Conservation (phyloP, 1,140 invertebrate genomes). For the Anastrepha obliqua region DNA sequence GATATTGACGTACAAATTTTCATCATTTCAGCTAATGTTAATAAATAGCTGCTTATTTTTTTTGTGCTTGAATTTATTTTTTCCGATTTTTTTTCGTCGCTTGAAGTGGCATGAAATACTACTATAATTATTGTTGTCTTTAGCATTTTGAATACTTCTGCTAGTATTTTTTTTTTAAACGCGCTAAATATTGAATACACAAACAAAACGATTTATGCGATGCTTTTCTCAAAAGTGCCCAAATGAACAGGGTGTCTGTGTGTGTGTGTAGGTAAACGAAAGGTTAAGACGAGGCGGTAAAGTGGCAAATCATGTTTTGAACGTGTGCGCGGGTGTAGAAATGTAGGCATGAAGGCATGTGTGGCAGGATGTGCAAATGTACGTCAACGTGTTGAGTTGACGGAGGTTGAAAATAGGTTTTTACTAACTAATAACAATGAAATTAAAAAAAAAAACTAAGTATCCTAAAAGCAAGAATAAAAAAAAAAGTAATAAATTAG, state of each 20-base stretch:
- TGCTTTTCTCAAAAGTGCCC: not conserved
- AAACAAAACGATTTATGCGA: not conserved
- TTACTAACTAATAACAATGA: not conserved
- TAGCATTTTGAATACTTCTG: not conserved
- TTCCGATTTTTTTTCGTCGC: not conserved
- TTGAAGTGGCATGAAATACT: not conserved
- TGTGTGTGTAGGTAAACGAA: not conserved
- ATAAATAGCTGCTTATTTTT: not conserved
- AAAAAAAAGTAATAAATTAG: too few species aligned
- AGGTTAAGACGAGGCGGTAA: not conserved
- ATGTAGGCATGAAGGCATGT: not conserved
- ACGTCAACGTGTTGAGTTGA: not conserved
- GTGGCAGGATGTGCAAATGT: not conserved
- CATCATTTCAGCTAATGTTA: constrained; percentile 4
- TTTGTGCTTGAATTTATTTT: not conserved
- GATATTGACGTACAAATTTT: constrained; percentile 43
- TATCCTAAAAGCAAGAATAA: too few species aligned
- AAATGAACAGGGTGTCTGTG: not conserved
- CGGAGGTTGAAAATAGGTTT: not conserved
- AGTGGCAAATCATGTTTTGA: not conserved
- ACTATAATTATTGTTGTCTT: not conserved
- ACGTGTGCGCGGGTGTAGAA: not conserved
- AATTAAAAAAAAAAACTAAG: not conserved
- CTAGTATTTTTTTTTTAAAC: constrained; percentile 1
- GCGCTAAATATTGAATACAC: constrained; percentile 14